phyloP scores from a whole-genome alignment of 2,113 vertebrate species.

The Leiothrix lutea region DNA sequence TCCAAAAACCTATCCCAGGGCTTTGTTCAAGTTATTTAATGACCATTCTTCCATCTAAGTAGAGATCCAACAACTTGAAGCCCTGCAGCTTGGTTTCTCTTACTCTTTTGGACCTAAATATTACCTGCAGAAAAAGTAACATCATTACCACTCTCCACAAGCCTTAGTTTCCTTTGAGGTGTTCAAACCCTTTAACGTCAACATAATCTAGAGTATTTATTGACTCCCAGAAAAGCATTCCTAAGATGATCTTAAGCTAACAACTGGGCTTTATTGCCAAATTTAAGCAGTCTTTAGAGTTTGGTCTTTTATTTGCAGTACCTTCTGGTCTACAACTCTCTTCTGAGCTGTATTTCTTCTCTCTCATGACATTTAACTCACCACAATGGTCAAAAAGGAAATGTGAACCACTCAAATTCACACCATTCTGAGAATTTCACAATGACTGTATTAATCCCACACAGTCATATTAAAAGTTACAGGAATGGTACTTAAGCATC shows the following conservation, averaged over 20 bases:
- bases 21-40: background rate
- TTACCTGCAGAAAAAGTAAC: background rate
- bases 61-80: background rate
- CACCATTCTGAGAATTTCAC: background rate
- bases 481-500: background rate
- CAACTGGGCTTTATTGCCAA: background rate
- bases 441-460: background rate
- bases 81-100: background rate
- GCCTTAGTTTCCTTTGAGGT: background rate
- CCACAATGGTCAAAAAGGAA: background rate
- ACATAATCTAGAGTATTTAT: background rate
- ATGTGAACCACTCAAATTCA: background rate
- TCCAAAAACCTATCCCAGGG: background rate
- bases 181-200: background rate
- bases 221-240: background rate
- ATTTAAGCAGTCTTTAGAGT: background rate
- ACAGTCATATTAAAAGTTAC: background rate
- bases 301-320: background rate
- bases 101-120: background rate
- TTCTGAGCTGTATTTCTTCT: background rate
- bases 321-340: background rate
- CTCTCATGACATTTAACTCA: background rate
- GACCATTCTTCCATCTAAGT: background rate
- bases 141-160: background rate
- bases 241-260: background rate